Conservation (phyloP, 2,113 vertebrate genomes). For the Menura novaehollandiae region DNA sequence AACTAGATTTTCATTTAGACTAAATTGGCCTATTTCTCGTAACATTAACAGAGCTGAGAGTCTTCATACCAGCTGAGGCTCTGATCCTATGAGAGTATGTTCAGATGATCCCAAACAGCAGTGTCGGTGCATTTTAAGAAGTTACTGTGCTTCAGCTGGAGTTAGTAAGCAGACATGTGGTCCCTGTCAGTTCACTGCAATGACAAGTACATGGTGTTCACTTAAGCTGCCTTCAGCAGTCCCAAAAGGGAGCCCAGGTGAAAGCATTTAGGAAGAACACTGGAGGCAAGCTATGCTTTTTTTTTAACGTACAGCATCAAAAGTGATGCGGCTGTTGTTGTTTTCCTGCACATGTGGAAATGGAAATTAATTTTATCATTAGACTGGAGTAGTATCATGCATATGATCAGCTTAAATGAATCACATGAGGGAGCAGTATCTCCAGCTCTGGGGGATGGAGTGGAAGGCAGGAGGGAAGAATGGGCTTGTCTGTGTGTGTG, state of each 20-base stretch:
- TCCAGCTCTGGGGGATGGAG: not conserved
- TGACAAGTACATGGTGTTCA: conserved; percentile 5
- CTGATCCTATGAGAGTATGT: not conserved
- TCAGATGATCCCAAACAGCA: not conserved
- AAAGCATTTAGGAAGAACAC: not conserved
- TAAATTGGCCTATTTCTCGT: not conserved
- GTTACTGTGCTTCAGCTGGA: not conserved
- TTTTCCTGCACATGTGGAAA: not conserved
- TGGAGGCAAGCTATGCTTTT: not conserved
- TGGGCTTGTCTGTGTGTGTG: too few relatives aligned
- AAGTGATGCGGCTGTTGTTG: not conserved
- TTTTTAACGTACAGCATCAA: not conserved
- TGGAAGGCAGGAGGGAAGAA: not conserved
- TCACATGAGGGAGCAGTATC: not conserved
- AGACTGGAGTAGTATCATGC: not conserved
- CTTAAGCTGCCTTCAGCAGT: not conserved
- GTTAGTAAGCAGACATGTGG: conserved; percentile 1
- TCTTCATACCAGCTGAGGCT: not conserved
- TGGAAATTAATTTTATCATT: not conserved
- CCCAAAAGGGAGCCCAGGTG: not conserved
- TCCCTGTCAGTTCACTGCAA: not conserved
- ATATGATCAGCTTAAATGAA: not conserved
- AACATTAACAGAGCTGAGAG: not conserved
- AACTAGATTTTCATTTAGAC: not conserved
- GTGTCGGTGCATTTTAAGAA: not conserved